Base-by-base conservation (phyloP, 2,888 invertebrate genomes). In the Drosophila lutescens region DNA sequence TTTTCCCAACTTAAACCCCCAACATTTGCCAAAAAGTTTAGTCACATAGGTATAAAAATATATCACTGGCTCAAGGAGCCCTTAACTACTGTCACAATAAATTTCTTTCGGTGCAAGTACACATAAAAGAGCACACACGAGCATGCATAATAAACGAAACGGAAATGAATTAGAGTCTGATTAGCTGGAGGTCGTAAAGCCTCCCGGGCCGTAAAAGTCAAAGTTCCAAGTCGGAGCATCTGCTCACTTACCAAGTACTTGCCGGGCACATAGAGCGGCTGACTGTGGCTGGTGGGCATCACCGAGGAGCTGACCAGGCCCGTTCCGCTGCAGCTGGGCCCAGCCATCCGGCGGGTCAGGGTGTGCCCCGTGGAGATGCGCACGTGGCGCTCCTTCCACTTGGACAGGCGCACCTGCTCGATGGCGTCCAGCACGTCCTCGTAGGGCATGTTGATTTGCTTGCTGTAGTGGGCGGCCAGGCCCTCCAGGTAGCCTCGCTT, bases 231-330 rank as follows among this genome's bases (percentile, higher is more conserved):
- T 74, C 77, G n/a, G 2, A 26, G 46, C 46, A 47, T 61, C 54
- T 61, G 93, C 96, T 95, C 93, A 97, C 97, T 95, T 93, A 97
- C 97, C 94, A 96, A 96, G 94, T 97, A 97, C 94, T 97, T 97
- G 91, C 97, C 97, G 88, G 97, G 97, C 91, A 96, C 97, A 93
- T 97, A 97, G 92, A 97, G 95, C 74, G 97, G 96, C 92, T 97
- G 96, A 76, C 96, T 96, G 93, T 95, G 95, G 89, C 96, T 96
- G 72, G 96, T 95, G 79, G 96, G 95, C 91, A 96, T 93, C 87
- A 94, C 94, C 88, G 94, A 94, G 89, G 83, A 89, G 67, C 90
- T 75, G 15, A 84, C 74, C 58, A 86, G 73, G 0, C 80, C 66
- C 15, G 72, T 74, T 59, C 90, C 90, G 44, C 90, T 86, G 26